Conservation (phyloP, 2,113 vertebrate genomes). For the Oncorhynchus nerka region DNA sequence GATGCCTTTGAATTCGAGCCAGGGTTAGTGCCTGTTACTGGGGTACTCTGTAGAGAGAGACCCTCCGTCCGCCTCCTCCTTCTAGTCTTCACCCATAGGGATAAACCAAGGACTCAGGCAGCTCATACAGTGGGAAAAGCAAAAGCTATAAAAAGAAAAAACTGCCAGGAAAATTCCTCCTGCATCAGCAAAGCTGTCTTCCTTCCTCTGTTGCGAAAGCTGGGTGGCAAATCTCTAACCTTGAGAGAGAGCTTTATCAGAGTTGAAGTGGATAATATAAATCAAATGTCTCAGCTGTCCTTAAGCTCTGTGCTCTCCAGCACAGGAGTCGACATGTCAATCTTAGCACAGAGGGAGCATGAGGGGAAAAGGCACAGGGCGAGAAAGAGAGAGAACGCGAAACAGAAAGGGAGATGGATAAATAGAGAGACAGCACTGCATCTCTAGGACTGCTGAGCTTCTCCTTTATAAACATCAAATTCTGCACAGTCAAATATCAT, state of each 20-base stretch:
- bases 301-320: background rate
- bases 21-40: background rate
- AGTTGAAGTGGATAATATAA: conserved; percentile 16
- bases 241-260: conserved; percentile 18
- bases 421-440: background rate
- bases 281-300: conserved; percentile 18
- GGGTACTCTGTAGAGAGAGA: background rate
- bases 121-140: background rate
- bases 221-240: conserved; percentile 15
- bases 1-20: background rate
- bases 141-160: conserved; percentile 18
- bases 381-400: background rate
- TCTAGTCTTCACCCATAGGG: background rate
- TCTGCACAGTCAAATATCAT: conserved; percentile 2
- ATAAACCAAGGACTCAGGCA: background rate
- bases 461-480: background rate
- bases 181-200: conserved; percentile 24
- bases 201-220: conserved; percentile 4
- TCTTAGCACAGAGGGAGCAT: conserved; percentile 2
- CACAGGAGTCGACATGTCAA: conserved; percentile 18
- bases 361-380: conserved; percentile 1
- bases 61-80: background rate
- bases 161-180: background rate
- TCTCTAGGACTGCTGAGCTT: conserved; percentile 8
- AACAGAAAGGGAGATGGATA: background rate